Evolutionary conservation across 2,888 invertebrate species (phyloP).

Genomic region (Agrotis clavis): DNA sequence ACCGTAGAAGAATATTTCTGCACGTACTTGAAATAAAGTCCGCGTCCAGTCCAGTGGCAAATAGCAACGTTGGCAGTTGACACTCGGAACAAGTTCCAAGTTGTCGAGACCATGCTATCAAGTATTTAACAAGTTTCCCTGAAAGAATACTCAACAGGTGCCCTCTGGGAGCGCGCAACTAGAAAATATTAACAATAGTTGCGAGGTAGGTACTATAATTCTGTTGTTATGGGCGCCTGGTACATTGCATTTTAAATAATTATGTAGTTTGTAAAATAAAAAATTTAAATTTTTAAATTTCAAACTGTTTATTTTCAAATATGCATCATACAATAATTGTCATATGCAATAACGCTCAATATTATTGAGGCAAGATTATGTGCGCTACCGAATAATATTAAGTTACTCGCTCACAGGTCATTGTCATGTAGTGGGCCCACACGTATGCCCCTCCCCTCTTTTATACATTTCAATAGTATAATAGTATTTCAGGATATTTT

Average conservation of each 20-base stretch:
- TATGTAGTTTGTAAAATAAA: no score
- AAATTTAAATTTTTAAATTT: no score
- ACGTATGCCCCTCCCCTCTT: no score
- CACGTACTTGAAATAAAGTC: constrained; percentile 63
- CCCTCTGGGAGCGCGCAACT: constrained; percentile 63
- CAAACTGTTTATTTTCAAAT: no score
- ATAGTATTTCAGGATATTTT: no score
- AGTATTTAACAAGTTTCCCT: constrained; percentile 75
- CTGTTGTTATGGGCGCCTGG: constrained; percentile 53
- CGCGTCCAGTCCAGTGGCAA: constrained; percentile 53
- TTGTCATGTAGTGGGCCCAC: no score
- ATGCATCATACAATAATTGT: no score
- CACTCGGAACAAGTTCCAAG: constrained; percentile 61
- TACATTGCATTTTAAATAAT: constrained; percentile 40
- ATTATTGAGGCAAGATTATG: no score
- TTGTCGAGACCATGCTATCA: constrained; percentile 65
- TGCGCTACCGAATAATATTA: no score
- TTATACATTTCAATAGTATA: no score
- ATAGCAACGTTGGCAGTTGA: constrained; percentile 61
- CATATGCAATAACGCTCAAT: no score
- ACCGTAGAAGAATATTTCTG: constrained; percentile 35
- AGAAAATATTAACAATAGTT: constrained; percentile 70
- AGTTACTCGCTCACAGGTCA: no score
- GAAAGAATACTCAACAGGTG: constrained; percentile 77
- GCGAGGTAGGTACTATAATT: constrained; percentile 54